A percentile compares a stretch with the other conserved stretches of the same genome.
These are phyloP conservation scores for Lerista edwardsae DNA, from an alignment of 2,797 vertebrate species.

Conservation along the genomic window DNA sequence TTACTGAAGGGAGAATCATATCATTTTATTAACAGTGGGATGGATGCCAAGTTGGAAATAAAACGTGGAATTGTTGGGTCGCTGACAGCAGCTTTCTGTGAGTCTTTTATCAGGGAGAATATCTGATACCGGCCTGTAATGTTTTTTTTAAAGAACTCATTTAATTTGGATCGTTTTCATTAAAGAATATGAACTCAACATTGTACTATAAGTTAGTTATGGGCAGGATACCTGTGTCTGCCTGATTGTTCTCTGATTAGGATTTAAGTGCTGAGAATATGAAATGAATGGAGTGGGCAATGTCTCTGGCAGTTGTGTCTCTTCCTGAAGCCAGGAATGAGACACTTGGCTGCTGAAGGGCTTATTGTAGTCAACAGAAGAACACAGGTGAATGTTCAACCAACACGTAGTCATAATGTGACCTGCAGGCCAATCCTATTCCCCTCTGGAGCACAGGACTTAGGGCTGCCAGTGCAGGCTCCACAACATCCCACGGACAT, in stretches of 20 bases:
- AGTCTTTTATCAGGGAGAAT: constrained; percentile 21
- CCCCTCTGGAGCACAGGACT: too few relatives aligned
- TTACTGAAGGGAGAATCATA: constrained; percentile 47
- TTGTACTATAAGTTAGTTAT: constrained; percentile 10
- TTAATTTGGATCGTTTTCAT: background rate
- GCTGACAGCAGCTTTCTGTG: constrained; percentile 46
- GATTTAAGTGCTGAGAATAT: background rate
- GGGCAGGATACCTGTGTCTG: background rate
- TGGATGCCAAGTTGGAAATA: constrained; percentile 59
- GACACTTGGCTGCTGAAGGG: too few relatives aligned
- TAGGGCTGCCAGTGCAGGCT: too few relatives aligned
- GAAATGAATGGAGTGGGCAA: background rate
- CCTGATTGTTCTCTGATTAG: constrained; percentile 6
- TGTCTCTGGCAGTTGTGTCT: background rate
- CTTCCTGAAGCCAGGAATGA: background rate
- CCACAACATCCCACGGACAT: too few relatives aligned
- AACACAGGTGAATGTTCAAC: too few relatives aligned
- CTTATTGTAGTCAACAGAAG: too few relatives aligned
- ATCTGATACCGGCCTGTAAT: constrained; percentile 8
- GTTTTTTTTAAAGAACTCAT: constrained; percentile 25
- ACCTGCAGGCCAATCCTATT: too few relatives aligned
- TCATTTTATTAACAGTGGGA: constrained; percentile 64
- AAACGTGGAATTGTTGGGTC: constrained; percentile 48
- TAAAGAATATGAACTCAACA: background rate
- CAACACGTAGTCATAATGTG: too few relatives aligned